Conservation (phyloP, 2,888 invertebrate species). For the Drosophila tripunctata region DNA sequence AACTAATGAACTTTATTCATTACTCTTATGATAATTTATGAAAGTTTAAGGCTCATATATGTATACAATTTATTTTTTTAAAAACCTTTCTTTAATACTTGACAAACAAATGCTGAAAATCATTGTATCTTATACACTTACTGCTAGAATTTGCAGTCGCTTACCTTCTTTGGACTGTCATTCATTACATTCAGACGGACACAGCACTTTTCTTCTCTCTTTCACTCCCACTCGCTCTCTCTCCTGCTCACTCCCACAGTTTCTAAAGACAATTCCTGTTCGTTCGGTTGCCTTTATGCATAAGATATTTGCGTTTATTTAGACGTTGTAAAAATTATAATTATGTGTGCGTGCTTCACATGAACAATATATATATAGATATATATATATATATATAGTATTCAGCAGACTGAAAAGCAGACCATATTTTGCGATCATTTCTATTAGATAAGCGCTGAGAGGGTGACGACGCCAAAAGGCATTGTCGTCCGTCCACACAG, state of each 20-base stretch:
- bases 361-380: slow-evolving; percentile 31
- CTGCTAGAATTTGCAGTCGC: slow-evolving; percentile 41
- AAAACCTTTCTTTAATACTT: neutral
- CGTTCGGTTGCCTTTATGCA: slow-evolving; percentile 59
- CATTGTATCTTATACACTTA: slow-evolving; percentile 4
- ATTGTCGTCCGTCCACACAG: too few species aligned
- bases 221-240: neutral
- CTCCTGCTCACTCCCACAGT: neutral
- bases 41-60: too few species aligned
- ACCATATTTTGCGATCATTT: slow-evolving; percentile 75
- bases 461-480: slow-evolving; percentile 31
- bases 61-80: too few species aligned
- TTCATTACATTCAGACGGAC: slow-evolving; percentile 54
- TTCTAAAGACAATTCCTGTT: slow-evolving; percentile 22
- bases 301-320: slow-evolving; percentile 76
- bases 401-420: slow-evolving; percentile 40
- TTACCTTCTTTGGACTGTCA: slow-evolving; percentile 65
- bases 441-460: slow-evolving; percentile 64
- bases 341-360: slow-evolving; percentile 71
- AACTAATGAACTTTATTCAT: too few species aligned
- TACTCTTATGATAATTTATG: too few species aligned
- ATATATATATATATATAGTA: slow-evolving; percentile 8
- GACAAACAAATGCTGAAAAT: neutral
- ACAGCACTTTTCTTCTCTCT: neutral
- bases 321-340: slow-evolving; percentile 80